Conservation (phyloP, 1,140 invertebrate species). For the Babylonia areolata region DNA sequence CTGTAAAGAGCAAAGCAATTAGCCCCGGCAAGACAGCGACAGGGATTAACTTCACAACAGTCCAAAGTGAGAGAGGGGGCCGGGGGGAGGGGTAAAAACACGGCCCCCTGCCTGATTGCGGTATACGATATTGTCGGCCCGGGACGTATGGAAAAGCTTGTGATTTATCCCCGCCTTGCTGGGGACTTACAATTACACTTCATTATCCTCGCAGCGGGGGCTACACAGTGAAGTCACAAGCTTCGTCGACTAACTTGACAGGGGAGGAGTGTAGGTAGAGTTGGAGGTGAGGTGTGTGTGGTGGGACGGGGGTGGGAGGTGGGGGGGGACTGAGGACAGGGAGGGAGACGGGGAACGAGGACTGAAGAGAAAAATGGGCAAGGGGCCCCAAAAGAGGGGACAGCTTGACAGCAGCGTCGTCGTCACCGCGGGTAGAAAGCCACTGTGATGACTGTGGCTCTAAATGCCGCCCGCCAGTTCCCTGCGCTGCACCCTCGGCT, state of each 20-base stretch:
- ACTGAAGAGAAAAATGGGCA: not conserved
- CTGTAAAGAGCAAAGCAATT: slow-evolving; percentile 5
- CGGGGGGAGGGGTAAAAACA: slow-evolving; percentile 24
- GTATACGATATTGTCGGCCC: slow-evolving; percentile 10
- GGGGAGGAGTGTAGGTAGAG: too few relatives aligned
- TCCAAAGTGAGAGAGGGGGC: too few relatives aligned
- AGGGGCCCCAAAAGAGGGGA: not conserved
- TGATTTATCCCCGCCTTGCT: slow-evolving; percentile 3
- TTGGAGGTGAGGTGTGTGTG: too few relatives aligned
- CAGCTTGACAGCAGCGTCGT: not conserved
- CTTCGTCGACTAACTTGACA: too few relatives aligned
- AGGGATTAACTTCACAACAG: slow-evolving; percentile 19
- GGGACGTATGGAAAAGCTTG: slow-evolving; percentile 7
- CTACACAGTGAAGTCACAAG: not conserved
- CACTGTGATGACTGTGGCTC: not conserved
- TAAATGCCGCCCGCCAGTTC: not conserved
- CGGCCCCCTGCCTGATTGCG: slow-evolving; percentile 17
- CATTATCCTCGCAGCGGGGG: not conserved
- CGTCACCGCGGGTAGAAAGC: not conserved
- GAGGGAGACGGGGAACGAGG: not conserved
- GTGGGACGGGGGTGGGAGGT: not conserved
- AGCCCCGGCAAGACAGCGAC: slow-evolving; percentile 2
- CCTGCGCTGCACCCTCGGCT: too few relatives aligned
- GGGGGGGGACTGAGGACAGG: not conserved
- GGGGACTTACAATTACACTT: not conserved